Base-by-base conservation (phyloP, 1,140 invertebrate species). In the Leptinotarsa lineolata region DNA sequence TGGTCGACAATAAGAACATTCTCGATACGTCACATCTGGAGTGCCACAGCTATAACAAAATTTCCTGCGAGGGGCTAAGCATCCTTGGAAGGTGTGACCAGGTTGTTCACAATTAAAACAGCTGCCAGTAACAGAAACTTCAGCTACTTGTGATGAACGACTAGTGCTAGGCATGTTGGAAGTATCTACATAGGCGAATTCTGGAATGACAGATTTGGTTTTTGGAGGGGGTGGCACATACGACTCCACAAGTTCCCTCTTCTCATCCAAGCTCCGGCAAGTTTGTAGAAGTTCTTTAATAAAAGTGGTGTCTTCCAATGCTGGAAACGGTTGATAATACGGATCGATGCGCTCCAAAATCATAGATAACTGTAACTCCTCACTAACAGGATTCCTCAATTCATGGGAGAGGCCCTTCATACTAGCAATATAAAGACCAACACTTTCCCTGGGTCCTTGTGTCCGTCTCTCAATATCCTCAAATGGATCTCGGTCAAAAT, bases 321-420 rank as follows among this genome's bases (percentile, higher is more conserved):
- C 48, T 54, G 16, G 16, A 16, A 54, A 54, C 16, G 48, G 48
- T 12, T 54, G 48, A 54, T 54, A 54, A 54, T 54, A 54, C 11
- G 48, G 48, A 54, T 54, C 48, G 16, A 54, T 54, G 11, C 48
- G 48, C 48, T 54, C 48, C 21, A 72, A 16, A 8, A 74, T 21
- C 2, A 72, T 72, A 12, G 21, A 58, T 8, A 74, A 20, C 58
- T 74, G 13, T 6, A 24, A 21, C 22, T 58, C 67, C 39, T 70
- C 68, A 13, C 48, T 3, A 3, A n/a, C n/a, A n/a, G n/a, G n/a
- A n/a, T n/a, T n/a, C n/a, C n/a, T 70, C 44, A 21, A 64, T 48
- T 78, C 61, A 3, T 81, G 77, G 63, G 82, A 82, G 24, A 78
- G 30, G 20, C 76, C 75, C 22, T 13, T 12, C 80, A 83, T 81